Evolutionary conservation across 2,113 vertebrate species (phyloP).

Genomic region (Smithornis capensis): DNA sequence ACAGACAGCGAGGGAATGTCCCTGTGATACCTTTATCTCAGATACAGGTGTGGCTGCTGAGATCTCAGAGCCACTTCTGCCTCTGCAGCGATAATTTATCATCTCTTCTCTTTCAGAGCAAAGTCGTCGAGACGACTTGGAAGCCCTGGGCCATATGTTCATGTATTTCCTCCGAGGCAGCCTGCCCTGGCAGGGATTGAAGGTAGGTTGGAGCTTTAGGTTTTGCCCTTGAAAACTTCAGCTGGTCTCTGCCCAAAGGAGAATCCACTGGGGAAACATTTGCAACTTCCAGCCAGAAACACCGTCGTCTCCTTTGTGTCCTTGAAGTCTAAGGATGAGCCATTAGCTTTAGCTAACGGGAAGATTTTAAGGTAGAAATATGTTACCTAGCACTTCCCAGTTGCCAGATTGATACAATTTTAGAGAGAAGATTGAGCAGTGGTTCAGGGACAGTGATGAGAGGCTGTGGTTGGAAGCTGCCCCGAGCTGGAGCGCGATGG

Average conservation of each 20-base stretch:
- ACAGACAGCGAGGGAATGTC: background rate
- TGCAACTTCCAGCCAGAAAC: background rate
- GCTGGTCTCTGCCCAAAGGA: background rate
- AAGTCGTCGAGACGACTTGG: constrained; percentile 96
- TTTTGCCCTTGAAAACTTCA: background rate
- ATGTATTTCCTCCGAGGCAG: constrained; percentile 99
- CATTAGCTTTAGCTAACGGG: background rate
- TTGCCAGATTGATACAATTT: background rate
- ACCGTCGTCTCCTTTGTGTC: background rate
- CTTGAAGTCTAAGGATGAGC: background rate
- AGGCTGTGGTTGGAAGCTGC: background rate
- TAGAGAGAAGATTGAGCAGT: background rate
- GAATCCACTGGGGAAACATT: background rate
- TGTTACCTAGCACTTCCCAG: background rate
- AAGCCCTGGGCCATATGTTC: constrained; percentile 99
- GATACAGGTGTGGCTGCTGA: background rate
- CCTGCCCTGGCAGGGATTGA: constrained; percentile 97
- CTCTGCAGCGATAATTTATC: constrained; percentile 43
- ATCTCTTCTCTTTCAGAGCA: constrained; percentile 83
- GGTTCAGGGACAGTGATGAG: background rate
- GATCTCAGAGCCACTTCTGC: constrained; percentile 12
- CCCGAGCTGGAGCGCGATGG: fast-evolving
- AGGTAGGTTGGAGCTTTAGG: constrained; percentile 77
- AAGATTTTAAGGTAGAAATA: background rate
- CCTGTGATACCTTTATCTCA: background rate